Evolutionary conservation across 2,113 vertebrate species (phyloP).

Genomic region (Polypterus bichir): DNA sequence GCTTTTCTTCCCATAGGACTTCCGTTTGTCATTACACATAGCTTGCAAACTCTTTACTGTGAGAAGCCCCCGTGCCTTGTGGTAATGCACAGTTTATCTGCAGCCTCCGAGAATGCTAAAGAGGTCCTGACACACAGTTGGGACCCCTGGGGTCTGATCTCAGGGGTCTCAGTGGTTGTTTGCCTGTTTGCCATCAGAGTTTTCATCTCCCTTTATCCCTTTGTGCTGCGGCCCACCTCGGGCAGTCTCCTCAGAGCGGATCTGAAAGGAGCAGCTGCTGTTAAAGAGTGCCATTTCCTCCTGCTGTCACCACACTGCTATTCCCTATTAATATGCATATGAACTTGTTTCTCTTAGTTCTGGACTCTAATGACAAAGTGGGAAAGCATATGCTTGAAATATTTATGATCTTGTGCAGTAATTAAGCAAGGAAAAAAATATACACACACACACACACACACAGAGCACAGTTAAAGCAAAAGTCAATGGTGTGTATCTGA

Average conservation of each 20-base stretch:
- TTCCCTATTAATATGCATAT: slow-evolving; percentile 52
- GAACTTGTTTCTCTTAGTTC: slow-evolving; percentile 63
- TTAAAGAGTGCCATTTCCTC: slow-evolving; percentile 62
- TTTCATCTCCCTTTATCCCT: slow-evolving; percentile 74
- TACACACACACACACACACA: slow-evolving; percentile 32
- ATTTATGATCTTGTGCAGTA: slow-evolving; percentile 57
- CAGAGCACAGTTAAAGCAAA: slow-evolving; percentile 18
- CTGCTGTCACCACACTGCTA: slow-evolving; percentile 48
- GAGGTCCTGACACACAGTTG: slow-evolving; percentile 59
- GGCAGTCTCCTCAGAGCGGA: slow-evolving; percentile 68
- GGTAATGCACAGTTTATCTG: slow-evolving; percentile 70
- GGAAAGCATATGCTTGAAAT: slow-evolving; percentile 68
- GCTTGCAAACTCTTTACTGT: slow-evolving; percentile 46
- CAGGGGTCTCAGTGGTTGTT: slow-evolving; percentile 64
- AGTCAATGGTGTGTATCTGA: slow-evolving; percentile 34
- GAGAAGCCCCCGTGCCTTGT: slow-evolving; percentile 52
- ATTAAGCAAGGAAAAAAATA: slow-evolving; percentile 43
- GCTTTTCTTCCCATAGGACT: slow-evolving; percentile 50
- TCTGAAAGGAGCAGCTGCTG: slow-evolving; percentile 76
- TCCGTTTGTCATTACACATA: slow-evolving; percentile 58
- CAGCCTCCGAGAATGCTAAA: slow-evolving; percentile 60
- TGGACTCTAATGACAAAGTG: slow-evolving; percentile 59
- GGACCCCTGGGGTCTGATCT: slow-evolving; percentile 46
- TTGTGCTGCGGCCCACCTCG: slow-evolving; percentile 65
- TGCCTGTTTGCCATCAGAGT: slow-evolving; percentile 65